Conservation (phyloP, 2,113 vertebrate species). For the Brachirus orientalis region DNA sequence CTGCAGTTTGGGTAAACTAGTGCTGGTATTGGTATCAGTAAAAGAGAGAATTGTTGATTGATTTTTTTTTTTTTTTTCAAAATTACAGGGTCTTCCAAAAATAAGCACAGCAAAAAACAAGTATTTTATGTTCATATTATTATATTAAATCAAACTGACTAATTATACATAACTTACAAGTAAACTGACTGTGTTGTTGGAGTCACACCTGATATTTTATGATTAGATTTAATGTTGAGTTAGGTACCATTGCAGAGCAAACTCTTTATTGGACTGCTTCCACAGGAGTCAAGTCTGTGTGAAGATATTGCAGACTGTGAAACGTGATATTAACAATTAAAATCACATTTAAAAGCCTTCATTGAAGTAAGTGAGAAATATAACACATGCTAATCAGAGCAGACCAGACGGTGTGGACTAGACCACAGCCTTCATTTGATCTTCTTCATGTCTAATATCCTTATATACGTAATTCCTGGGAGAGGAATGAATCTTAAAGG, state of each 20-base stretch:
- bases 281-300: slow-evolving; percentile 25
- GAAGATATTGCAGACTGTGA: not conserved
- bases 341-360: slow-evolving; percentile 22
- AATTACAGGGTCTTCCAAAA: too few species aligned
- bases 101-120: too few species aligned
- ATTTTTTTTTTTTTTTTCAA: too few species aligned
- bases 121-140: too few species aligned
- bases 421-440: not conserved
- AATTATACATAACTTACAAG: too few species aligned
- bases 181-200: not conserved
- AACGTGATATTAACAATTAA: slow-evolving; percentile 44
- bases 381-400: slow-evolving; percentile 30
- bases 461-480: not conserved
- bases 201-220: slow-evolving; percentile 49
- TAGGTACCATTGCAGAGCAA: slow-evolving; percentile 42
- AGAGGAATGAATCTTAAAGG: not conserved
- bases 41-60: too few species aligned
- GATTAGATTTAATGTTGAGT: slow-evolving; percentile 63
- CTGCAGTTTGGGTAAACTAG: too few species aligned
- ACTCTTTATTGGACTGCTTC: slow-evolving; percentile 51
- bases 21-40: too few species aligned
- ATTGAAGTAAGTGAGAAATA: slow-evolving; percentile 21
- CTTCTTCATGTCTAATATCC: slow-evolving; percentile 1
- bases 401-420: not conserved
- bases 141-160: too few species aligned